Conservation (phyloP, 2,113 vertebrate genomes). For the Lagopus leucura region DNA sequence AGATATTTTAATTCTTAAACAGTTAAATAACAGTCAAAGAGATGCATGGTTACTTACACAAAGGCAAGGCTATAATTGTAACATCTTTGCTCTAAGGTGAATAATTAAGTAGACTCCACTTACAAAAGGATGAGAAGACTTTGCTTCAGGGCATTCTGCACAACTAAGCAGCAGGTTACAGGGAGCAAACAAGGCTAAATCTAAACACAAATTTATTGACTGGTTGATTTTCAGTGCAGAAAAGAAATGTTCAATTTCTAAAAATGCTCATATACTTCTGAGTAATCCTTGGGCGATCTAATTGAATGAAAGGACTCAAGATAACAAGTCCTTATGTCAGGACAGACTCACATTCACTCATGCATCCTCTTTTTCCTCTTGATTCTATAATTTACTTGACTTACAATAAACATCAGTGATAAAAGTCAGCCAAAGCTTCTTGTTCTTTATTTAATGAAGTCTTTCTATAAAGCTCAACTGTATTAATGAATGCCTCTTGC, state of each 20-base stretch:
- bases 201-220: slow-evolving; percentile 52
- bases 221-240: neutral
- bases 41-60: slow-evolving; percentile 44
- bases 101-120: slow-evolving; percentile 69
- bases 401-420: neutral
- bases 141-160: slow-evolving; percentile 51
- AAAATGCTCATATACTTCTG: neutral
- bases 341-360: neutral
- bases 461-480: neutral
- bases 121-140: slow-evolving; percentile 68
- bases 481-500: accelerated
- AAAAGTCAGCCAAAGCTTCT: accelerated
- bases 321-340: neutral
- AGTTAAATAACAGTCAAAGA: slow-evolving; percentile 65
- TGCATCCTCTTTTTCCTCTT: neutral
- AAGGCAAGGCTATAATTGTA: slow-evolving; percentile 64
- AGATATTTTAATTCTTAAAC: slow-evolving; percentile 58
- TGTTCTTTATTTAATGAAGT: neutral
- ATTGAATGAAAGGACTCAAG: neutral
- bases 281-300: neutral
- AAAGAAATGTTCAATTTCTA: neutral
- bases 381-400: neutral
- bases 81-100: slow-evolving; percentile 64
- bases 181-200: slow-evolving; percentile 40
- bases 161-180: slow-evolving; percentile 57